phyloP scores from a whole-genome alignment of 2,113 vertebrate species.

The Gambusia holbrooki region DNA sequence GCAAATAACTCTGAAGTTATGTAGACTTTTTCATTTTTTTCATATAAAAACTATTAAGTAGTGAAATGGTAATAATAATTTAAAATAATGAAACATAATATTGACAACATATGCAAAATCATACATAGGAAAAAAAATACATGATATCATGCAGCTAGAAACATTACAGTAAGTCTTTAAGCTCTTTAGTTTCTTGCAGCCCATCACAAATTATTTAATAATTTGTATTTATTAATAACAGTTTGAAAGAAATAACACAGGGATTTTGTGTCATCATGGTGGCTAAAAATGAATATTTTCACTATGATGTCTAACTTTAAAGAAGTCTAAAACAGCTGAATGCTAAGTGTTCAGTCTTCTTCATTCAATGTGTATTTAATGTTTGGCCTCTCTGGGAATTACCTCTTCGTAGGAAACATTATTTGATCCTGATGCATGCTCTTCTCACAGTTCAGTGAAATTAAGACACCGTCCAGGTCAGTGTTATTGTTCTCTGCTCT shows the following conservation, averaged over 20 bases:
- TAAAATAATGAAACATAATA: too few relatives aligned
- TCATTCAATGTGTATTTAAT: not conserved
- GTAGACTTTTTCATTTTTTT: not conserved
- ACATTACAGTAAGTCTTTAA: not conserved
- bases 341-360: not conserved
- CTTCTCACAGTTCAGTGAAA: constrained; percentile 7
- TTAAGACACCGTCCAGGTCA: not conserved
- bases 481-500: constrained; percentile 18
- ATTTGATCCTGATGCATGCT: not conserved
- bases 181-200: not conserved
- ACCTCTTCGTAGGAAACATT: not conserved
- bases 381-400: not conserved
- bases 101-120: too few relatives aligned
- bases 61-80: too few relatives aligned
- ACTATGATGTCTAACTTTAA: not conserved
- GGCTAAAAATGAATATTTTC: not conserved
- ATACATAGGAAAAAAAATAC: too few relatives aligned
- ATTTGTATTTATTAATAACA: not conserved
- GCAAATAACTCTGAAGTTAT: not conserved
- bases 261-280: not conserved
- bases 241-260: not conserved
- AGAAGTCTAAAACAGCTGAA: not conserved
- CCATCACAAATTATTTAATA: not conserved
- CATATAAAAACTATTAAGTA: too few relatives aligned
- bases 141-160: not conserved